These are phyloP conservation scores for Cichlasoma orientale DNA, from an alignment of 2,797 vertebrate genomes.

Conservation along the genomic window DNA sequence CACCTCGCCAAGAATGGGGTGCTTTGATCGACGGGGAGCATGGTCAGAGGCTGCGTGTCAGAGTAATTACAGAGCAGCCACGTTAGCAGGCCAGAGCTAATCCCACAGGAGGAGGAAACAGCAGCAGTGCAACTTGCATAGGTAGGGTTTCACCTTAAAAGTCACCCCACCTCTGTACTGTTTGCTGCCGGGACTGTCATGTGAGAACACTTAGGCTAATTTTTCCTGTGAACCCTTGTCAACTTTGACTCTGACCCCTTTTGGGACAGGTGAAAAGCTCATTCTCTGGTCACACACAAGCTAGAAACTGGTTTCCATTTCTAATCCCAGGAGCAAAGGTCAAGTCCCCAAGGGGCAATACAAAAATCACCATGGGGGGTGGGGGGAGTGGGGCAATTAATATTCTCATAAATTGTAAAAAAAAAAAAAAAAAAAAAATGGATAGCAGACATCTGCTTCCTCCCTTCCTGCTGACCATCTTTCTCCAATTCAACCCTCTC, in stretches of 20 bases:
- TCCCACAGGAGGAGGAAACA: conserved; percentile 50
- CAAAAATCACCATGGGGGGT: conserved; percentile 7
- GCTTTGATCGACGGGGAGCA: conserved; percentile 70
- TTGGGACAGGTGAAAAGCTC: conserved; percentile 63
- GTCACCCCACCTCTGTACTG: conserved; percentile 25
- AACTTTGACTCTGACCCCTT: conserved; percentile 65
- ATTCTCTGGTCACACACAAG: conserved; percentile 26
- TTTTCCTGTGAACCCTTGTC: conserved; percentile 62
- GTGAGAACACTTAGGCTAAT: conserved; percentile 65
- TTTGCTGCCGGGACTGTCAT: conserved; percentile 46
- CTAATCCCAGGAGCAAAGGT: conserved; percentile 32
- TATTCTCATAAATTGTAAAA: conserved; percentile 25
- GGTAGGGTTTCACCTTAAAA: conserved; percentile 68
- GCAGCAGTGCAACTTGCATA: conserved; percentile 15
- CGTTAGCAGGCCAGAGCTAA: conserved; percentile 37
- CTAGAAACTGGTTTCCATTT: conserved; percentile 60
- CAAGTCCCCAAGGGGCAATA: conserved; percentile 33
- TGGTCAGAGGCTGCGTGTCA: conserved; percentile 57
- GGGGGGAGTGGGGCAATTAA: neutral
- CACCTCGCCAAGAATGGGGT: conserved; percentile 49
- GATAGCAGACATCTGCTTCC: conserved; percentile 9
- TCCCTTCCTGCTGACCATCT: conserved; percentile 1
- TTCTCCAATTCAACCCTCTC: neutral
- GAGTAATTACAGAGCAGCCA: conserved; percentile 78
- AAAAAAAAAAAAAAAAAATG: conserved; percentile 15